Evolutionary conservation across 2,888 invertebrate genomes (phyloP).

Genomic region (Pilophorus perplexus): DNA sequence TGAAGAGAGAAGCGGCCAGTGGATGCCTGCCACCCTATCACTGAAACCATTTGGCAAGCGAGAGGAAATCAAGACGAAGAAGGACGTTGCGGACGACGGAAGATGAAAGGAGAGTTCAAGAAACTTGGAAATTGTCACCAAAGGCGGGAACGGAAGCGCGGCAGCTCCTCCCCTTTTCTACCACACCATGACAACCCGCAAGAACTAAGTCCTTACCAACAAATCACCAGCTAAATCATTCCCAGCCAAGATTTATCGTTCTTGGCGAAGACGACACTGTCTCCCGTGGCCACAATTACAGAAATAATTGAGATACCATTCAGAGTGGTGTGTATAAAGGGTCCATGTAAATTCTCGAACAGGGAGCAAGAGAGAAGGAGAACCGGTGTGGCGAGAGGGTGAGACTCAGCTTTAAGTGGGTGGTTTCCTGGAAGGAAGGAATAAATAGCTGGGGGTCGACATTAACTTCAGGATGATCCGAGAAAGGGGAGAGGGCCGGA

Average conservation of each 20-base stretch:
- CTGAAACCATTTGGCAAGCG: background rate
- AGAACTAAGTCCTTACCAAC: constrained; percentile 40
- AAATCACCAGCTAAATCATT: constrained; percentile 41
- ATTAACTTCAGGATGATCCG: constrained; percentile 44
- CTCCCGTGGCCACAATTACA: constrained; percentile 45
- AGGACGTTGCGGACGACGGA: constrained; percentile 3
- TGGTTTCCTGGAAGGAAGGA: constrained; percentile 47
- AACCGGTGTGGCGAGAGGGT: constrained; percentile 25
- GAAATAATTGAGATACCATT: constrained; percentile 46
- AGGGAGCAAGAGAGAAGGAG: constrained; percentile 19
- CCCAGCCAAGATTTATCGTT: constrained; percentile 43
- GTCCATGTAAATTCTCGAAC: constrained; percentile 45
- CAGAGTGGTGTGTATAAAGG: constrained; percentile 45
- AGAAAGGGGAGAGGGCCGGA: constrained; percentile 43
- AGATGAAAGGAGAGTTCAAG: constrained; percentile 30
- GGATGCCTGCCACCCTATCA: background rate
- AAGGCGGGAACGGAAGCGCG: constrained; percentile 4
- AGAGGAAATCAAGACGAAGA: constrained; percentile 11
- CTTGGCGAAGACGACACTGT: constrained; percentile 41
- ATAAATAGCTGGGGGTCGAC: constrained; percentile 46
- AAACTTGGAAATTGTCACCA: constrained; percentile 35
- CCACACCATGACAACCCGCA: constrained; percentile 33
- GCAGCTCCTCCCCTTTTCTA: background rate
- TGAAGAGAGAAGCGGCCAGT: background rate
- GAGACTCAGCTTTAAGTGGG: constrained; percentile 45